Base-by-base conservation (phyloP, 1,140 invertebrate genomes). In the Pentalonia nigronervosa region DNA sequence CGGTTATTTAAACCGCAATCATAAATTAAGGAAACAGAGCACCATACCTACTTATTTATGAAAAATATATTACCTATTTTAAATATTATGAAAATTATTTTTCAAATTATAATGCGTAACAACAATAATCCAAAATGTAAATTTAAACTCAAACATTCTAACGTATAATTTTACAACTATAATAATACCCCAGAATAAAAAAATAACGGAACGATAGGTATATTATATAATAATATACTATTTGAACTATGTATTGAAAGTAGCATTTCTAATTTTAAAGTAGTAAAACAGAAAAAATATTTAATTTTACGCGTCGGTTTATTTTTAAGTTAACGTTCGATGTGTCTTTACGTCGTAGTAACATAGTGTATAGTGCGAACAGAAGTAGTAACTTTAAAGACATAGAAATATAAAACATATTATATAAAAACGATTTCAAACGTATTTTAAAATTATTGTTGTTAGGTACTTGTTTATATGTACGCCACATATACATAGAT, bases 381-480 rank as follows among this genome's bases (percentile, higher is more conserved):
- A 76, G 30, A 76, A 67, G 14, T 76, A 17, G n/a, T 53, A 76
- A n/a, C 60, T 76, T 8, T 76, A 67, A 67, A 67, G 0, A 23
- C 4, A n/a, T n/a, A 67, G 11, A 30, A 76, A 76, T n/a, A 17
- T 76, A 17, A 76, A 76, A 17, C 11, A 76, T n/a, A 67, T 67
- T 67, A 34, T 76, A 34, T 20, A 76, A 76, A 76, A 76, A 76
- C 30, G 14, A 76, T 76, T 76, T 76, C 60, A n/a, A 17, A n/a
- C n/a, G 60, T 76, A n/a, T 76, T 76, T 76, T n/a, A 34, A 76
- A 76, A 76, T 76, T 76, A 76, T 76, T n/a, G 17, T 76, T 76
- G n/a, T 76, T 41, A 41, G 4, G 41, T 76, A 76, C 60, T 76
- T 76, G 60, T 76, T 76, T 76, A 76, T 20, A n/a, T 76, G n/a